Percentiles rank a stretch among this genome's conserved stretches.
These are phyloP conservation scores for Holothuria leucospilota DNA, from an alignment of 53 echinoderm and acorn worm species.

Conservation along the genomic window DNA sequence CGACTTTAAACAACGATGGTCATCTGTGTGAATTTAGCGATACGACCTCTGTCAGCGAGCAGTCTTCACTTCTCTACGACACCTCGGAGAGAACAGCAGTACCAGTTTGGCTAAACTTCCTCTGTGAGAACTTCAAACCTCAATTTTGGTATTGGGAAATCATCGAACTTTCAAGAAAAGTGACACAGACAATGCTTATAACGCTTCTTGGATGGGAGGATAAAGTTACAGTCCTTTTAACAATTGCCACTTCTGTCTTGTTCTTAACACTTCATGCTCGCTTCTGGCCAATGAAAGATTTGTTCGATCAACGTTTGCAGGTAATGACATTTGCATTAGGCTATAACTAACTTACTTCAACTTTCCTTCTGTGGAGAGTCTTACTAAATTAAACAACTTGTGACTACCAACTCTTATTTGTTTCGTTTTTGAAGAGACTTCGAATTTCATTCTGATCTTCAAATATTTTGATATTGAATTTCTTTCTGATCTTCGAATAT, in stretches of 20 bases:
- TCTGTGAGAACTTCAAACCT: neutral
- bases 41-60: too few species aligned
- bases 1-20: too few species aligned
- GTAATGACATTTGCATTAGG: neutral
- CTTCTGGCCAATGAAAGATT: constrained; percentile 8
- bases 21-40: too few species aligned
- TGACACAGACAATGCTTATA: neutral
- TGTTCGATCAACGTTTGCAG: neutral
- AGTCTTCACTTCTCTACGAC: neutral
- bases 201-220: neutral
- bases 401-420: neutral
- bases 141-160: too few species aligned
- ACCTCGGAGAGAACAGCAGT: neutral
- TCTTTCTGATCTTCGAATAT: too few species aligned
- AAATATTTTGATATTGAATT: too few species aligned
- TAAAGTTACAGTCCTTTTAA: neutral
- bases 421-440: too few species aligned
- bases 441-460: too few species aligned
- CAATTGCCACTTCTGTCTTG: neutral
- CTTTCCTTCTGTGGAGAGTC: too few species aligned
- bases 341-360: neutral
- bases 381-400: too few species aligned
- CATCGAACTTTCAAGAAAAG: too few species aligned
- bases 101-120: neutral
- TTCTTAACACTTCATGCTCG: neutral